Base-by-base conservation (phyloP, 2,113 vertebrate species). In the Tyrannus savana region DNA sequence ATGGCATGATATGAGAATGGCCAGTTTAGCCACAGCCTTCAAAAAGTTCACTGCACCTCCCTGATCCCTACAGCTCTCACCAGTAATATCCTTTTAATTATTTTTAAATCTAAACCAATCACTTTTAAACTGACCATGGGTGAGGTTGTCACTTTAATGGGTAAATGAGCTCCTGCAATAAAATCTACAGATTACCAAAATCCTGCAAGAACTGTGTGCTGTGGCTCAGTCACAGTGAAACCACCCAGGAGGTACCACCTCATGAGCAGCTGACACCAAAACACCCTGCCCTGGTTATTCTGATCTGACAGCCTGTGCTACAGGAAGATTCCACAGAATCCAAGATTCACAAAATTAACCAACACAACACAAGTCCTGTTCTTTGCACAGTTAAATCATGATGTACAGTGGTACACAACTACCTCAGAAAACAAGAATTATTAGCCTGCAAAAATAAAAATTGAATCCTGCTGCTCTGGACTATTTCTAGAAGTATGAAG, bases 161-260 rank as follows among this genome's bases (percentile, higher is more conserved):
- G 9, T 24, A 53, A 76, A 76, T 8, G 50, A 41, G 7, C 9
- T 79, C 53, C 67, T n/a, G 8, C 16, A 53, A 63, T 27, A 79
- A 80, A 74, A 59, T 21, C 42, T 49, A 17, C 12, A 58, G 14
- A 42, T 55, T 3, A 5, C 10, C 15, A 10, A 9, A 31, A 1
- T 25, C 33, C 71, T 87, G 27, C 42, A 33, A 58, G 37, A 72
- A 27, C 60, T 28, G 75, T 24, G 74, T 9, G 25, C 50, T 47
- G 28, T 0, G 0, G 25, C n/a, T 71, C 46, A 49, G 46, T 5
- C 44, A 23, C 0, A 3, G 47, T 8, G 23, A 49, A 71, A 49
- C 19, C 58, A 9, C 18, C 44, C 49, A 58, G 56, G 19, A 37
- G 41, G 37, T 17, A 10, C 6, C 50, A 31, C 6, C 46, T 31